phyloP scores from a whole-genome alignment of 2,113 vertebrate genomes.

The Anolis carolinensis region DNA sequence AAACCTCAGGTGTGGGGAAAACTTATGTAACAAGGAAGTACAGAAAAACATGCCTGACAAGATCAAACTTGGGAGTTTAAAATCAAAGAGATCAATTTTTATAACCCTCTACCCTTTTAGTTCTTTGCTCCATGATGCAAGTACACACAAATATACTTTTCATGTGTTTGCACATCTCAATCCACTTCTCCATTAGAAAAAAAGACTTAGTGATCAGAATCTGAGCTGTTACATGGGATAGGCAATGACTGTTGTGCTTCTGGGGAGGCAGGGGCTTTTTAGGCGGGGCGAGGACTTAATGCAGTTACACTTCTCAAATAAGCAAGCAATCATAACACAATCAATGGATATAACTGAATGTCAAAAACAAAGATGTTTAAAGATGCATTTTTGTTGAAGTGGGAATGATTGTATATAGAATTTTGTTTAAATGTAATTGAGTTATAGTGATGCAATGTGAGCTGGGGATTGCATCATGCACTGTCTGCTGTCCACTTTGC shows the following conservation, averaged over 20 bases:
- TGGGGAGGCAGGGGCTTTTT: background rate
- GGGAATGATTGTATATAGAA: no score
- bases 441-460: no score
- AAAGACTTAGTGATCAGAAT: background rate
- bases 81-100: background rate
- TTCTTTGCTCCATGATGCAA: background rate
- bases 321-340: rapidly evolving
- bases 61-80: background rate
- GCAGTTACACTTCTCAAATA: slow-evolving; percentile 6
- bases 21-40: background rate
- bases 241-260: background rate
- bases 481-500: no score
- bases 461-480: no score
- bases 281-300: background rate
- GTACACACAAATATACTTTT: background rate
- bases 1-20: background rate
- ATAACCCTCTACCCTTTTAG: background rate
- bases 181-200: background rate
- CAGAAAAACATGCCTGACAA: background rate
- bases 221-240: background rate
- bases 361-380: background rate
- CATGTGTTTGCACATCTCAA: background rate
- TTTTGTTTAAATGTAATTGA: no score
- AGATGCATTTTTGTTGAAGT: background rate
- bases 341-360: background rate